Evolutionary conservation across 2,888 invertebrate genomes (phyloP), one percentile per base, ranked within the genome.

Genomic region (Idaea biselata): DNA sequence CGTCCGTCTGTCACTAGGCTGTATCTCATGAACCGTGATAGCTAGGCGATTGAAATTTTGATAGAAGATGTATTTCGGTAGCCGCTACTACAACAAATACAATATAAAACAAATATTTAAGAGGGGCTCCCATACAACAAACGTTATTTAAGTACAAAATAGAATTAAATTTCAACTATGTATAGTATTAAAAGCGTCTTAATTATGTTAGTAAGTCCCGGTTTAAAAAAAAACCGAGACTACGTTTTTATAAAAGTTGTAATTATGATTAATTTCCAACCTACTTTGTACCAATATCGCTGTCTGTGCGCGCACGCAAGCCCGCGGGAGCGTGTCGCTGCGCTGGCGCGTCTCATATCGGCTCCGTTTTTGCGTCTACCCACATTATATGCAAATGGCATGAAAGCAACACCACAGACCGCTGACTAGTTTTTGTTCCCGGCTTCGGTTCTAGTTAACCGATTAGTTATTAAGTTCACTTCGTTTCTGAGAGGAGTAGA

Each of bases 371-470:
- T 83, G 82, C 83, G 72, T 66, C 55, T 60, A 55, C 55, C 69
- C 60, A 74, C 81, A 84, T 80, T 82, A 81, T 82, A 87, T 85
- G 87, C 83, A 84, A 82, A 86, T 85, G 71, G 65, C 63, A 70
- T 81, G 85, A 83, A 82, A 86, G 86, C 76, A 84, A 86, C 84
- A 85, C 82, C 83, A 78, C 72, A 63, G 71, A 69, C 68, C 68
- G 78, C 76, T 74, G 73, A 79, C 73, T 69, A 64, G 65, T 82
- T 82, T 82, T 82, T 81, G 71, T 72, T 18, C 18, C 14, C 11
- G 44, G 44, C 44, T 44, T 11, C 44, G 44, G 44, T 44, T 44
- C 44, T 44, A 44, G 44, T 44, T 44, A 44, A 44, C 44, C 44
- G 44, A 44, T 44, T 44, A 44, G 11, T 14, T 44, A 44, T 44